Evolutionary conservation across 2,888 invertebrate species (phyloP).

Genomic region (Dicycla oo): DNA sequence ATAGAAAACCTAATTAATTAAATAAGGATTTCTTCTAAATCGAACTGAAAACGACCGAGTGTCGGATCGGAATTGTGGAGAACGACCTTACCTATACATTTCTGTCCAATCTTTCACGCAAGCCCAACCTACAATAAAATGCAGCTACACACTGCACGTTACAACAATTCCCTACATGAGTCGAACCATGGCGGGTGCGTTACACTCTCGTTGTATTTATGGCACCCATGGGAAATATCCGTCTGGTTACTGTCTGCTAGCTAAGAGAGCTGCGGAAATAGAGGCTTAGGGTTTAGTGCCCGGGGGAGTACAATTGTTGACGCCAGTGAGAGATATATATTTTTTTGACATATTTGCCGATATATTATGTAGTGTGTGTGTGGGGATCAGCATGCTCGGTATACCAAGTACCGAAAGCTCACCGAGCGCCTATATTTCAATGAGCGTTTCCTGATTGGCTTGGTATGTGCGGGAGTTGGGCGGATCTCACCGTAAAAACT

Average conservation of each 20-base stretch:
- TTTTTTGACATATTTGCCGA: not conserved
- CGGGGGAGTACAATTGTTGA: slow-evolving; percentile 45
- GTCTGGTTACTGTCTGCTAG: slow-evolving; percentile 64
- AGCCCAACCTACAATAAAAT: not conserved
- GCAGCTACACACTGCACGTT: slow-evolving; percentile 24
- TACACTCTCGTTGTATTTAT: slow-evolving; percentile 73
- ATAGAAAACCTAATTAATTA: too few relatives aligned
- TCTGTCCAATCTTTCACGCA: not conserved
- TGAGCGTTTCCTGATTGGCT: too few relatives aligned
- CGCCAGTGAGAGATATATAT: slow-evolving; percentile 18
- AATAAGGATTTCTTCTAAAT: too few relatives aligned
- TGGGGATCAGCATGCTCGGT: too few relatives aligned
- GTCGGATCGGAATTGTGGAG: not conserved
- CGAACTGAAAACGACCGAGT: not conserved
- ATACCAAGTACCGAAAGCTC: too few relatives aligned
- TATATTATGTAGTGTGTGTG: too few relatives aligned
- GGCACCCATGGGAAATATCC: slow-evolving; percentile 79
- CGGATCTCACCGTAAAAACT: not conserved
- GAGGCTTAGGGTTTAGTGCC: slow-evolving; percentile 50
- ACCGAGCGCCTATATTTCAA: too few relatives aligned
- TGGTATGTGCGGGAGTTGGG: too few relatives aligned
- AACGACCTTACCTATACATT: not conserved
- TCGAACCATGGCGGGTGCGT: slow-evolving; percentile 53
- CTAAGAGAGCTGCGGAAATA: slow-evolving; percentile 52
- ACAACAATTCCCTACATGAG: slow-evolving; percentile 42